Conservation (phyloP, 64 coral and sea anemone species). For the Montipora capricornis region DNA sequence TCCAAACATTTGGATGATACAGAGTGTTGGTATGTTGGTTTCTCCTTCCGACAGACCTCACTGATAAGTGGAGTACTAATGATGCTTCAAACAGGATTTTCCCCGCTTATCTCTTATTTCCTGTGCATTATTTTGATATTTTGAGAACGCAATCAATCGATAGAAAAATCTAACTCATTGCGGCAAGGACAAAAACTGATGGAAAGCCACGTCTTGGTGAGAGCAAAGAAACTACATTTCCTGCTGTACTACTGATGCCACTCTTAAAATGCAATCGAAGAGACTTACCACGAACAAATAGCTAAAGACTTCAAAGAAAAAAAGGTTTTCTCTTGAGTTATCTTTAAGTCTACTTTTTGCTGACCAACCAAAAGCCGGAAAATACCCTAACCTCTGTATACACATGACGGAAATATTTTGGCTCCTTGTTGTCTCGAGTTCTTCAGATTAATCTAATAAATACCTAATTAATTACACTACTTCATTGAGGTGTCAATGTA, state of each 20-base stretch:
- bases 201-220: neutral
- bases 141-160: neutral
- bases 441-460: slow-evolving; percentile 36
- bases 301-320: neutral
- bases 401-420: neutral
- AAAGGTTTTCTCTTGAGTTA: neutral
- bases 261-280: too few relatives aligned
- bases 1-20: neutral
- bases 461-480: slow-evolving; percentile 52
- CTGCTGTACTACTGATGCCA: neutral
- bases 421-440: slow-evolving; percentile 56
- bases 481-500: slow-evolving; percentile 17
- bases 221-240: neutral
- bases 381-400: neutral
- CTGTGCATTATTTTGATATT: neutral
- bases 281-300: too few relatives aligned
- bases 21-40: neutral
- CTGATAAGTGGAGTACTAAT: neutral
- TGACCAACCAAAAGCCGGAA: neutral
- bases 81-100: slow-evolving; percentile 11
- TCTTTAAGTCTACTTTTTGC: neutral
- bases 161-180: neutral
- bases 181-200: neutral
- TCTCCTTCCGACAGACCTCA: neutral
- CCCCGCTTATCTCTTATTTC: slow-evolving; percentile 34